Conservation (phyloP, 92 coral and sea anemone genomes). For the Phenganax marumi region DNA sequence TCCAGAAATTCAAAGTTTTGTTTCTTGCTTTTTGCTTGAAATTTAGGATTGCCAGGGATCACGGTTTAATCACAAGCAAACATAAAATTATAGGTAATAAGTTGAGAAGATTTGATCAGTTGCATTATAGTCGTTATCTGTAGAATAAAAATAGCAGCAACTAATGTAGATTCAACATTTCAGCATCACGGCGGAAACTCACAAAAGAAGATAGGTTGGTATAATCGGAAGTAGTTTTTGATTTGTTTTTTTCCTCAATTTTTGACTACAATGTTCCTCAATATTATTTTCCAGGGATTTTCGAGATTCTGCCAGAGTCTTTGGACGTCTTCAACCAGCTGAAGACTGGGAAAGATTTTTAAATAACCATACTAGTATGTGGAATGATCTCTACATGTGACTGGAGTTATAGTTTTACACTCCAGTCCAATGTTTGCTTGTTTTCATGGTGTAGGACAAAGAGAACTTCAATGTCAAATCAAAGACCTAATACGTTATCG, state of each 20-base stretch:
- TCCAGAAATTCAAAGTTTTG: background rate
- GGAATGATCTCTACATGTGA: background rate
- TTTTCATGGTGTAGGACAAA: slow-evolving; percentile 65
- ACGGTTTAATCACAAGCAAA: slow-evolving; percentile 94
- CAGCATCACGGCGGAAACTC: slow-evolving; percentile 38
- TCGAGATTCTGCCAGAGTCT: slow-evolving; percentile 87
- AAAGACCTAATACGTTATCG: slow-evolving; percentile 83
- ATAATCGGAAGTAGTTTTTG: background rate
- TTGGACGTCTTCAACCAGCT: slow-evolving; percentile 82
- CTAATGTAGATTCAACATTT: background rate
- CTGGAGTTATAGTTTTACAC: background rate
- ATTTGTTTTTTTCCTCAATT: background rate
- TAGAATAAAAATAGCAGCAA: background rate
- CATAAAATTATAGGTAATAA: slow-evolving; percentile 78
- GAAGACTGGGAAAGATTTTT: slow-evolving; percentile 91
- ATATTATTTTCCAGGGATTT: slow-evolving; percentile 66
- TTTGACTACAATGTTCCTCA: background rate
- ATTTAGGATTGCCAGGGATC: slow-evolving; percentile 85
- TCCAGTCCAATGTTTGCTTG: background rate
- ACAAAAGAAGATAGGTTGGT: slow-evolving; percentile 38
- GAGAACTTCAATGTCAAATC: slow-evolving; percentile 76
- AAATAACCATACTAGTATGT: slow-evolving; percentile 80
- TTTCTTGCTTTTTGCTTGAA: background rate
- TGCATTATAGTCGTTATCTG: background rate
- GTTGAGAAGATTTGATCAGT: too few species aligned